Conservation (phyloP, 2,888 invertebrate genomes). For the Microchrysa polita region DNA sequence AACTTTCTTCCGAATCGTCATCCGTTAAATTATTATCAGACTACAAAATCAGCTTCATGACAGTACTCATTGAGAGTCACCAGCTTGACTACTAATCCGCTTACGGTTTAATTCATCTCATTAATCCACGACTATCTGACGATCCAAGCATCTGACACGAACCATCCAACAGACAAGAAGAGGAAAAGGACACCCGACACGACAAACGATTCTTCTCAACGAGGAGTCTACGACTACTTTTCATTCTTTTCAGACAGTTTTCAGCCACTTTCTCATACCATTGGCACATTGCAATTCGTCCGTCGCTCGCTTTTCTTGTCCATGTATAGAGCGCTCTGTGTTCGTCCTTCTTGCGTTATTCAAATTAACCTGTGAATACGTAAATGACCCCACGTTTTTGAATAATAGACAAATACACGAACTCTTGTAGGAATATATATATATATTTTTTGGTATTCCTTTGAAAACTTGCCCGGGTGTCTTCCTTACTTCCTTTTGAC, state of each 20-base stretch:
- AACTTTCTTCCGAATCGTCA: neutral
- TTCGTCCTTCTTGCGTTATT: no score
- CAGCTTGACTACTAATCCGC: neutral
- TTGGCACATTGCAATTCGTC: neutral
- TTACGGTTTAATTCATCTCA: neutral
- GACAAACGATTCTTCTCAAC: no score
- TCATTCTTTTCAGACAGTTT: neutral
- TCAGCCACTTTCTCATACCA: neutral
- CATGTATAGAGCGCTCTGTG: no score
- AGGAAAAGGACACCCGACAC: no score
- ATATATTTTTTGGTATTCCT: conserved; percentile 7
- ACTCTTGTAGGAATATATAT: no score
- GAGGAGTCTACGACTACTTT: neutral
- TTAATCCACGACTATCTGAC: conserved; percentile 11
- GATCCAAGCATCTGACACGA: conserved; percentile 8
- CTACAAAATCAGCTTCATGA: neutral
- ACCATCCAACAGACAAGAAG: neutral
- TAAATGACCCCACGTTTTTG: conserved; percentile 43
- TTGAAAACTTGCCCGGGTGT: neutral
- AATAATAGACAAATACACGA: no score
- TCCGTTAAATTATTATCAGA: neutral
- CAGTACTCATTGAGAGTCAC: neutral
- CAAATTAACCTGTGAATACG: conserved; percentile 48
- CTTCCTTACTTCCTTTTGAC: neutral
- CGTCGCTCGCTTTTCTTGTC: neutral